Percentiles rank a stretch among this genome's conserved stretches.
phyloP scores from a whole-genome alignment of 2,113 vertebrate species.

The Strigops habroptila region DNA sequence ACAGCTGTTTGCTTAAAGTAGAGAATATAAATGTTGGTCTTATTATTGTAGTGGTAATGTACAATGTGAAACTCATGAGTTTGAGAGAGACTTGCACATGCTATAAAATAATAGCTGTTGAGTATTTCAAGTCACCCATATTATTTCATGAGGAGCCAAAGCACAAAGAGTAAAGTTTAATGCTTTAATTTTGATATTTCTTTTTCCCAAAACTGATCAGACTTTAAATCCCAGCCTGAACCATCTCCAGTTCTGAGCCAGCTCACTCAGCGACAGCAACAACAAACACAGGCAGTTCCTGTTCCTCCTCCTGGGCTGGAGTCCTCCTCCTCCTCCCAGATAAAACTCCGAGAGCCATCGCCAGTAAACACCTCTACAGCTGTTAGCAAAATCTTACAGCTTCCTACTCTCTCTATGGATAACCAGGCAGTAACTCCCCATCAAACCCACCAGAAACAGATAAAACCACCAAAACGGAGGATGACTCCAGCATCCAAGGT shows the following conservation, averaged over 20 bases:
- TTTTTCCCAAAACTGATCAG: conserved; percentile 57
- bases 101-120: neutral
- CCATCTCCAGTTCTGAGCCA: conserved; percentile 94
- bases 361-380: conserved; percentile 67
- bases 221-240: conserved; percentile 92
- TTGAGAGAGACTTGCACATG: neutral
- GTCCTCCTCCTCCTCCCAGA: conserved; percentile 72
- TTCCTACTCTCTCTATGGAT: conserved; percentile 69
- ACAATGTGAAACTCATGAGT: rapidly evolving
- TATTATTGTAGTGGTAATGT: neutral
- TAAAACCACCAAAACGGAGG: conserved; percentile 86
- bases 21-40: neutral
- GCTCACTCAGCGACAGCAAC: conserved; percentile 85
- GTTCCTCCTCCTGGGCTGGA: conserved; percentile 78
- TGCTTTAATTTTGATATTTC: neutral
- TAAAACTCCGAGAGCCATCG: conserved; percentile 67
- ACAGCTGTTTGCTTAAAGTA: neutral
- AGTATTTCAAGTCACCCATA: neutral
- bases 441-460: conserved; percentile 82
- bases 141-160: neutral
- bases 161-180: neutral
- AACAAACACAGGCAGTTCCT: conserved; percentile 67
- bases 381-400: conserved; percentile 77
- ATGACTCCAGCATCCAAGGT: conserved; percentile 87
- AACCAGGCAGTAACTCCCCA: conserved; percentile 65